Percentiles rank a stretch among this genome's conserved stretches.
phyloP scores from a whole-genome alignment of 2,888 invertebrate genomes.

The Chorisops tibialis region DNA sequence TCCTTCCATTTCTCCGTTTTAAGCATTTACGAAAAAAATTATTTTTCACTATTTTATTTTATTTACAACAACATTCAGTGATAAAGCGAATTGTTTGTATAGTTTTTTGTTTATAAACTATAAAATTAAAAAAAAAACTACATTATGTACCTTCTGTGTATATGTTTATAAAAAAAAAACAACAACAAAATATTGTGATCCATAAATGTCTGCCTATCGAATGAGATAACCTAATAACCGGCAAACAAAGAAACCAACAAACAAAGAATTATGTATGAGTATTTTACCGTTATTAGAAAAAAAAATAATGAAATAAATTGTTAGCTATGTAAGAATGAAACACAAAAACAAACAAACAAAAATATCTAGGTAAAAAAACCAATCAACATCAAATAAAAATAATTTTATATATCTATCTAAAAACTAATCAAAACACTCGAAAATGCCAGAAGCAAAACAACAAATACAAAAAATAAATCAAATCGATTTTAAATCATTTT shows the following conservation, averaged over 20 bases:
- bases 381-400: constrained; percentile 30
- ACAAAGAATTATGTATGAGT: constrained; percentile 21
- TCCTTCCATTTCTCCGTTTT: too few species aligned
- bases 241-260: constrained; percentile 18
- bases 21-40: too few species aligned
- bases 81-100: too few species aligned
- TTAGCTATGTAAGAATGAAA: constrained; percentile 32
- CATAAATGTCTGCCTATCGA: neutral
- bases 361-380: constrained; percentile 36
- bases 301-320: constrained; percentile 33
- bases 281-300: constrained; percentile 18
- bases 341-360: constrained; percentile 31
- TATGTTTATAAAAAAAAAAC: neutral
- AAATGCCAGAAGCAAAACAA: too few species aligned
- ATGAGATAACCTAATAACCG: constrained; percentile 6
- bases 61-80: too few species aligned
- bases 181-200: too few species aligned
- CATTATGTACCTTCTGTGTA: too few species aligned
- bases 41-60: too few species aligned
- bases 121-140: too few species aligned
- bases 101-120: too few species aligned
- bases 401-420: constrained; percentile 22
- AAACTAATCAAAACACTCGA: too few species aligned
- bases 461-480: constrained; percentile 1
- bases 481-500: too few species aligned